Percentiles rank a stretch among this genome's conserved stretches.
These are phyloP conservation scores for Aradophagus sp. DNA, from an alignment of 1,140 invertebrate species.

Conservation along the genomic window DNA sequence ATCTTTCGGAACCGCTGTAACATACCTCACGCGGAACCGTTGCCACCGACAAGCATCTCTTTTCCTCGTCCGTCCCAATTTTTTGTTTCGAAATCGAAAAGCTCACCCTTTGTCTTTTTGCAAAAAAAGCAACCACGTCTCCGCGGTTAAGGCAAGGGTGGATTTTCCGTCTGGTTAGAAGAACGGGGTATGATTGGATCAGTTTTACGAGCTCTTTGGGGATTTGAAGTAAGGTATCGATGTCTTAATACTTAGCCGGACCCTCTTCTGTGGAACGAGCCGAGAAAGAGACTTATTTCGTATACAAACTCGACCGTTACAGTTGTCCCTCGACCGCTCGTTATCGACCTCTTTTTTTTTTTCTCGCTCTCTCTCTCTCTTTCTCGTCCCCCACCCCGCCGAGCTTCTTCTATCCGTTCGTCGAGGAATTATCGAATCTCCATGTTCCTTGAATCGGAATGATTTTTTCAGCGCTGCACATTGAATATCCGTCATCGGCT, in stretches of 20 bases:
- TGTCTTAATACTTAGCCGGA: slow-evolving; percentile 40
- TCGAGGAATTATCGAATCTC: slow-evolving; percentile 28
- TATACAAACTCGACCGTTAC: slow-evolving; percentile 37
- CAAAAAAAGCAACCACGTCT: no score
- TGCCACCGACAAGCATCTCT: no score
- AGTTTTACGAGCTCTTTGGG: slow-evolving; percentile 74
- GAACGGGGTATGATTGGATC: slow-evolving; percentile 76
- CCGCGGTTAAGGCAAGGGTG: no score
- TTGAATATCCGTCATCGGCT: slow-evolving; percentile 48
- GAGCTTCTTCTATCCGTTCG: no score
- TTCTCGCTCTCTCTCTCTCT: no score
- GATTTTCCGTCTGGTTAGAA: no score
- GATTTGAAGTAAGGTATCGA: slow-evolving; percentile 59
- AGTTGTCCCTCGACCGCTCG: slow-evolving; percentile 6
- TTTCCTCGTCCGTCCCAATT: no score
- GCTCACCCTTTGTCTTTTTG: no score
- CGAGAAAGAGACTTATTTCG: slow-evolving; percentile 23
- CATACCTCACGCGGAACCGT: no score
- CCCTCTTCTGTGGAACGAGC: slow-evolving; percentile 22
- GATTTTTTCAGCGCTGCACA: slow-evolving; percentile 46
- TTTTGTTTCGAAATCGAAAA: no score
- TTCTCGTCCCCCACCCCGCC: no score
- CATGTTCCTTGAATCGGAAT: slow-evolving; percentile 32
- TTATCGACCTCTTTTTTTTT: slow-evolving; percentile 12
- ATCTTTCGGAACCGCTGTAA: no score